phyloP scores from a whole-genome alignment of 2,888 invertebrate genomes.

The Synanthedon andrenaeformis region DNA sequence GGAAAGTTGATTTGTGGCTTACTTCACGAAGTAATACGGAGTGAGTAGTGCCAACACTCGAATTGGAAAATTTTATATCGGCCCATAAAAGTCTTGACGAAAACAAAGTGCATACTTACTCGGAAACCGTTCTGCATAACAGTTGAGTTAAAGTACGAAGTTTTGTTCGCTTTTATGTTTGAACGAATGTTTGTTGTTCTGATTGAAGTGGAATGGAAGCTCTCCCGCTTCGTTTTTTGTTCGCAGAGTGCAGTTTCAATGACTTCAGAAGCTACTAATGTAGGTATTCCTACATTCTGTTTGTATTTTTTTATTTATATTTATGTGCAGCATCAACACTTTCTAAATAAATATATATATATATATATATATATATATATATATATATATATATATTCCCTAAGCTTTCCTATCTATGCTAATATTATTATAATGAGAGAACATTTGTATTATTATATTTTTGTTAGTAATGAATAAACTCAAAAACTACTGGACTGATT shows the following conservation, averaged over 20 bases:
- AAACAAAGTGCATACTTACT: constrained; percentile 9
- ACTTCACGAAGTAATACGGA: constrained; percentile 28
- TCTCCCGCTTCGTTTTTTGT: not conserved
- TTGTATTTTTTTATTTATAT: too few relatives aligned
- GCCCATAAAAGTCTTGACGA: constrained; percentile 7
- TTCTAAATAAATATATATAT: too few relatives aligned
- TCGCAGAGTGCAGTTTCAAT: not conserved
- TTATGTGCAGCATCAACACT: too few relatives aligned
- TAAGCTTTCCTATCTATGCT: too few relatives aligned
- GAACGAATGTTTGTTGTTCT: not conserved
- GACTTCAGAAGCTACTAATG: not conserved
- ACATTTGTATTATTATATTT: too few relatives aligned
- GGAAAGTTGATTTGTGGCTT: constrained; percentile 44
- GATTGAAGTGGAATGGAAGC: not conserved
- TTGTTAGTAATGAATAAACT: too few relatives aligned
- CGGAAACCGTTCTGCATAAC: not conserved
- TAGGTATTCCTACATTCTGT: too few relatives aligned
- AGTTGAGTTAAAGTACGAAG: not conserved
- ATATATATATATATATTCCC: too few relatives aligned
- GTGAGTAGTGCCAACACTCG: constrained; percentile 35
- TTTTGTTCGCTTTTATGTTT: not conserved
- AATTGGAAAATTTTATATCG: constrained; percentile 34
- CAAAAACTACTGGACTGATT: too few relatives aligned
- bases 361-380: too few relatives aligned
- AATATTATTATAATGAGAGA: too few relatives aligned